Base-by-base conservation (phyloP, 2,888 invertebrate species). In the Iselma pallidipennis region DNA sequence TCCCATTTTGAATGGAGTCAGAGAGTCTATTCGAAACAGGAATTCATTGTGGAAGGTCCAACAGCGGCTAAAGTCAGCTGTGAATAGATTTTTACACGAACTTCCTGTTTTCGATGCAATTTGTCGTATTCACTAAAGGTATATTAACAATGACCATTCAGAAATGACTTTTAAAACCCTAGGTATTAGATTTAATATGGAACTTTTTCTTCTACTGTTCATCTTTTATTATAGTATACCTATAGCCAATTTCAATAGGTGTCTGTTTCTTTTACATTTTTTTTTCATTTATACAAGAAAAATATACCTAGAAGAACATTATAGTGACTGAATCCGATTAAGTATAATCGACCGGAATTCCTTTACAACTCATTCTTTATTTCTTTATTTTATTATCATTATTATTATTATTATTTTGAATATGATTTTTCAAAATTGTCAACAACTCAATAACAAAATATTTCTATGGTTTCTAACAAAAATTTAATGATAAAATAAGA, bases 21-120 rank as follows among this genome's bases (percentile, higher is more conserved):
- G 74, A 66, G 70, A 76, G 76, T 77, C 76, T 74, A 79, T 78
- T 78, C 77, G 74, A 75, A 74, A 76, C 73, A 76, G 74, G 76
- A 77, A 77, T 78, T 77, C 78, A 80, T 78, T 79, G 78, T 79
- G 75, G 73, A 76, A 71, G 71, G 73, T 71, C 74, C 73, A 76
- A 73, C 71, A 74, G 73, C 74, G 73, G 70, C 74, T 72, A 73
- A 78, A 79, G 78, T 78, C 78, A 75, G 70, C 73, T 72, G 71
- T 79, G 77, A 78, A 79, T 78, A 74, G 76, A 70, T 70, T 77
- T 78, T 79, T 80, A 81, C 80, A 80, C 78, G 78, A 78, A 81
- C 81, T 81, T 81, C 80, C 81, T 81, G 81, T 81, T 80, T 81
- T 81, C 79, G 79, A 80, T 80, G 80, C 81, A 81, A 81, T 81